These are phyloP conservation scores for Drosophila cracens DNA, from an alignment of 2,888 invertebrate species.

Conservation along the genomic window DNA sequence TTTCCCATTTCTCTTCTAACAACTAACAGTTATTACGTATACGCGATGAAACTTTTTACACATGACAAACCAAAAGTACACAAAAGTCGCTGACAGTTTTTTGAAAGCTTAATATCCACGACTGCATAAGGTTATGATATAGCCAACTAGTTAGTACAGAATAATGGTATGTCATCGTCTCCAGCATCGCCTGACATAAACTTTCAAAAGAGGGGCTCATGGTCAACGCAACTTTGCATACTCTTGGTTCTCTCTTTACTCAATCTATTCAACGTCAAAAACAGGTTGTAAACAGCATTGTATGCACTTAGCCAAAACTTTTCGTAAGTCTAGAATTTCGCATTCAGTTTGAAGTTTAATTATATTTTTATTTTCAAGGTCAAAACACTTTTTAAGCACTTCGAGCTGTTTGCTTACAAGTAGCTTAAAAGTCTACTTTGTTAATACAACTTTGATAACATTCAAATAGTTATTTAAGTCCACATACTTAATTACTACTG, in stretches of 20 bases:
- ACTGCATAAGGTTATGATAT: constrained; percentile 25
- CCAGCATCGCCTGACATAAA: constrained; percentile 54
- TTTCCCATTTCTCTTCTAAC: constrained; percentile 5
- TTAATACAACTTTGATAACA: constrained; percentile 16
- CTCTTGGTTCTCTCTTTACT: constrained; percentile 56
- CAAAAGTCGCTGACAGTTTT: constrained; percentile 65
- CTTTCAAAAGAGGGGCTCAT: constrained; percentile 82
- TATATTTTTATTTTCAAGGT: constrained; percentile 22
- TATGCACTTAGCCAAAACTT: constrained; percentile 36
- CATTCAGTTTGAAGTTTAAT: constrained; percentile 15
- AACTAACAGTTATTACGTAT: constrained; percentile 68
- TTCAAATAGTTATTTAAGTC: background rate
- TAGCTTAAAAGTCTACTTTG: constrained; percentile 19
- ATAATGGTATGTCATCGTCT: constrained; percentile 32
- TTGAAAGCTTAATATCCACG: constrained; percentile 69
- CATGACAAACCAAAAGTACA: constrained; percentile 73
- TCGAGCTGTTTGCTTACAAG: constrained; percentile 21
- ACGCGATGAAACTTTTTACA: constrained; percentile 55
- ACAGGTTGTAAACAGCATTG: constrained; percentile 34
- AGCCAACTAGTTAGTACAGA: constrained; percentile 25
- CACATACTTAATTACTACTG: constrained; percentile 25
- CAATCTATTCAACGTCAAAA: constrained; percentile 19
- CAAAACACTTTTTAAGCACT: constrained; percentile 64
- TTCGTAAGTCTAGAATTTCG: background rate
- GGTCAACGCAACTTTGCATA: constrained; percentile 74